Conservation (phyloP, 2,113 vertebrate genomes). For the Actenoides hombroni region DNA sequence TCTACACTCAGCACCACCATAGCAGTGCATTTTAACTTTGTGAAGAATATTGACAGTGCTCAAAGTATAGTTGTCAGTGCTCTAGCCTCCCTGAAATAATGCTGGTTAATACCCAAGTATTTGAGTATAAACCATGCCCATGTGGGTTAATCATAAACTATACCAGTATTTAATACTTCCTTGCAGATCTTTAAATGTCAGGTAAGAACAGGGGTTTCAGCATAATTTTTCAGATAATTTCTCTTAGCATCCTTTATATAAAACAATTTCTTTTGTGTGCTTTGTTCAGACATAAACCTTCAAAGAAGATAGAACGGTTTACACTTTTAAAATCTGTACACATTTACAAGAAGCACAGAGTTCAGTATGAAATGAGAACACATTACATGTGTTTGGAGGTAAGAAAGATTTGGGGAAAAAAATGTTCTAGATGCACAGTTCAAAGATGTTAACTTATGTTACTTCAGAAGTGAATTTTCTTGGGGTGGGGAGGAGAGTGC, state of each 20-base stretch:
- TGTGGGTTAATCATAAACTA: not conserved
- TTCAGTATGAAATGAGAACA: conserved; percentile 98
- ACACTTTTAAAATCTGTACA: conserved; percentile 94
- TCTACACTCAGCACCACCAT: not conserved
- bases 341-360: conserved; percentile 97
- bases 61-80: not conserved
- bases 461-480: not conserved
- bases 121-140: not conserved
- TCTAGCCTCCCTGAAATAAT: not conserved
- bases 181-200: not conserved
- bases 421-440: not conserved
- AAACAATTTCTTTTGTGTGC: not conserved
- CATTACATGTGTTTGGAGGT: conserved; percentile 88
- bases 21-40: not conserved
- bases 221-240: not conserved
- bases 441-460: not conserved
- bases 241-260: not conserved
- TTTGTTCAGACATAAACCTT: conserved; percentile 80
- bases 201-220: not conserved
- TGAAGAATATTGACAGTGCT: not conserved
- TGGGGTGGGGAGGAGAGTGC: not conserved
- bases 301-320: conserved; percentile 82
- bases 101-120: not conserved
- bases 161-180: not conserved
- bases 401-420: not conserved